Evolutionary conservation across 2,888 invertebrate genomes (phyloP).

Genomic region (Drosophila subsilvestris): DNA sequence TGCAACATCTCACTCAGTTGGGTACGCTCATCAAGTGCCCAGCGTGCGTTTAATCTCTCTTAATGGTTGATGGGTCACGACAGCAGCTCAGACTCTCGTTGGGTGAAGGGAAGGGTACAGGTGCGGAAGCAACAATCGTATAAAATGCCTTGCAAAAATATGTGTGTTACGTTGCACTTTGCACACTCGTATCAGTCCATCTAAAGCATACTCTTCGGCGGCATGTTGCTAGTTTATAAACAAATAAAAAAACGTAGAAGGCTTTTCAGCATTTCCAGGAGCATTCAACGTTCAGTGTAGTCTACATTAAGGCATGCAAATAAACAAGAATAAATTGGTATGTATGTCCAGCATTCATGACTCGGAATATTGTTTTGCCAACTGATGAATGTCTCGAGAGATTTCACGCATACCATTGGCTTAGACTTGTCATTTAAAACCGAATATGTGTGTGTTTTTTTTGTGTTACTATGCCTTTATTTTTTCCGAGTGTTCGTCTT

Average conservation of each 20-base stretch:
- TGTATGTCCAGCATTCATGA: too few species aligned
- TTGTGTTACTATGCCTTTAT: too few species aligned
- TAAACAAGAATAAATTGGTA: too few species aligned
- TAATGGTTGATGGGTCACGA: not conserved
- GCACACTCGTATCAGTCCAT: not conserved
- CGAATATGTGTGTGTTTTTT: too few species aligned
- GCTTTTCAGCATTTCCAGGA: conserved; percentile 15
- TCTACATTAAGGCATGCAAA: conserved; percentile 19
- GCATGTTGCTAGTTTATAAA: not conserved
- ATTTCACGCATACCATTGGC: too few species aligned
- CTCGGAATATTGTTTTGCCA: too few species aligned
- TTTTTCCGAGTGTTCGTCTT: not conserved
- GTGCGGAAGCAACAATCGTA: not conserved
- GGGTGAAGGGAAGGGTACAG: conserved; percentile 7
- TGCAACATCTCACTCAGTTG: conserved; percentile 4
- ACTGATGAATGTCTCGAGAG: too few species aligned
- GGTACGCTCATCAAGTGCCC: not conserved
- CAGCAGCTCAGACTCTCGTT: not conserved
- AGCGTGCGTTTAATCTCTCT: conserved; percentile 15
- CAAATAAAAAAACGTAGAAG: conserved; percentile 4
- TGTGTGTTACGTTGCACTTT: conserved; percentile 3
- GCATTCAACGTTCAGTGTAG: not conserved
- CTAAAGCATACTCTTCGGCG: conserved; percentile 25
- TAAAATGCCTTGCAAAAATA: not conserved
- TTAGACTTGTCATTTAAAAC: not conserved